A percentile compares a stretch with the other conserved stretches of the same genome.
phyloP scores from a whole-genome alignment of 2,888 invertebrate genomes.

The Acrocera orbiculus region DNA sequence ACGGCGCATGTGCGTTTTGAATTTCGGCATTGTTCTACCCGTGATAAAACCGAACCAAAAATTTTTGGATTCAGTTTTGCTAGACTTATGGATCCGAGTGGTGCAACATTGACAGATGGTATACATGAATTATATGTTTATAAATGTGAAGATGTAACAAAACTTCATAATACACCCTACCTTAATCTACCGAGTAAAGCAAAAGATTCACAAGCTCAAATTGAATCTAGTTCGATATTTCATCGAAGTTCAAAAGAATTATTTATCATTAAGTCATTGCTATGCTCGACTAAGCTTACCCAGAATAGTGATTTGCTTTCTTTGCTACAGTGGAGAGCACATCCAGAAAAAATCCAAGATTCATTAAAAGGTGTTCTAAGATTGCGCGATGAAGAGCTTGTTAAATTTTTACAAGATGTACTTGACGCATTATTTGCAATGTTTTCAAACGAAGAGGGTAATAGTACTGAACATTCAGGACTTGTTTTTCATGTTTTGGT shows the following conservation, averaged over 20 bases:
- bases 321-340: constrained; percentile 78
- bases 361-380: constrained; percentile 65
- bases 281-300: constrained; percentile 93
- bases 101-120: constrained; percentile 76
- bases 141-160: constrained; percentile 69
- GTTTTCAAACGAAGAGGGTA: constrained; percentile 85
- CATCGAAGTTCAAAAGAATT: constrained; percentile 70
- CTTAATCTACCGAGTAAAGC: constrained; percentile 44
- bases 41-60: constrained; percentile 80
- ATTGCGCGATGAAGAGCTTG: constrained; percentile 76
- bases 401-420: constrained; percentile 89
- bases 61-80: constrained; percentile 83
- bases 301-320: constrained; percentile 85
- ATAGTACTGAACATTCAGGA: constrained; percentile 73
- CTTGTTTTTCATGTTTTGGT: constrained; percentile 84
- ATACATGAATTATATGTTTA: constrained; percentile 80
- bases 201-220: constrained; percentile 37
- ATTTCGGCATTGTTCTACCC: constrained; percentile 82
- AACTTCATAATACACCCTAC: constrained; percentile 40
- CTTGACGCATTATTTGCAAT: constrained; percentile 83
- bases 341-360: constrained; percentile 72
- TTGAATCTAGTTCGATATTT: constrained; percentile 38
- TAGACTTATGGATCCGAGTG: constrained; percentile 76
- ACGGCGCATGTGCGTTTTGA: constrained; percentile 83
- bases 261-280: constrained; percentile 59